A percentile compares a stretch with the other conserved stretches of the same genome.
Conservation (phyloP, 2,113 vertebrate genomes). For the Acinonyx jubatus region DNA sequence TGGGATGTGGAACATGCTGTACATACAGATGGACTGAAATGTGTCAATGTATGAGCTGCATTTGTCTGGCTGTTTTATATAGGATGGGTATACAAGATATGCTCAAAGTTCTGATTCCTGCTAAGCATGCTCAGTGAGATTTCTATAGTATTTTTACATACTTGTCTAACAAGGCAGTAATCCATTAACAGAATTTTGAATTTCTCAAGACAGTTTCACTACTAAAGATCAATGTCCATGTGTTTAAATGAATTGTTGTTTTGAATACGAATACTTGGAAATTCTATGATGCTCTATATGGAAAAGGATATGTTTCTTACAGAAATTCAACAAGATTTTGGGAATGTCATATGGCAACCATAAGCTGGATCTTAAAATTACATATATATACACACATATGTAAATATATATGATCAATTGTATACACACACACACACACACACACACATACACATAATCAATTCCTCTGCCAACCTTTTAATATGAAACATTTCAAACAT, state of each 20-base stretch:
- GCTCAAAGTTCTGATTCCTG: conserved; percentile 46
- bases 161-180: conserved; percentile 25
- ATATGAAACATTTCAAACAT: conserved; percentile 18
- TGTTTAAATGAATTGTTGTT: conserved; percentile 1
- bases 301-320: not conserved
- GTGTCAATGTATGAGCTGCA: conserved; percentile 79
- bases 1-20: conserved; percentile 73
- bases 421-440: not conserved
- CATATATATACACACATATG: not conserved
- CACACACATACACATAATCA: not conserved
- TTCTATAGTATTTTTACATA: conserved; percentile 43
- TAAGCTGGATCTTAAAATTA: not conserved
- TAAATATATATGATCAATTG: not conserved
- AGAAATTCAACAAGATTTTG: not conserved
- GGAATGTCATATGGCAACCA: not conserved
- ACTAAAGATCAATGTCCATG: not conserved
- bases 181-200: conserved; percentile 32
- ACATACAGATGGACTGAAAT: conserved; percentile 83
- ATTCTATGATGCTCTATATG: not conserved
- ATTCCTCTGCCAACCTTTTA: not conserved
- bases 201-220: conserved; percentile 25
- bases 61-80: conserved; percentile 70
- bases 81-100: conserved; percentile 3
- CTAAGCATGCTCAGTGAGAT: conserved; percentile 50
- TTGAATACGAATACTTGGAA: not conserved